Evolutionary conservation across 2,113 vertebrate genomes (phyloP).

Genomic region (Pseudopodoces humilis): DNA sequence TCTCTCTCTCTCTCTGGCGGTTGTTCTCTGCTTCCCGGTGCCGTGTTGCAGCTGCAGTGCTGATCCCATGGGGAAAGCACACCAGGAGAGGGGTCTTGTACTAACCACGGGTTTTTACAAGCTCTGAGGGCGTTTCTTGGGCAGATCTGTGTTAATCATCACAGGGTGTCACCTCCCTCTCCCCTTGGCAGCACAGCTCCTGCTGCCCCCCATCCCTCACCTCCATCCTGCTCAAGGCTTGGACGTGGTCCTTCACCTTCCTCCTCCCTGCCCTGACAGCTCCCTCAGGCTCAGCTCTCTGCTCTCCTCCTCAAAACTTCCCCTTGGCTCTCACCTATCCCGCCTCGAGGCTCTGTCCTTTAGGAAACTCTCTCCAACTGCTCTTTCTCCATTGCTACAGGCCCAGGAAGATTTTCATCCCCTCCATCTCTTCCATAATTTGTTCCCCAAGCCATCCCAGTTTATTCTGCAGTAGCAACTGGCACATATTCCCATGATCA

Average conservation of each 20-base stretch:
- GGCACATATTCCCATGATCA: accelerated
- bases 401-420: neutral
- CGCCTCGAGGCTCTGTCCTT: accelerated
- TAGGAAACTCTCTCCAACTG: neutral
- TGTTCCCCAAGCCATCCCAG: neutral
- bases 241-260: neutral
- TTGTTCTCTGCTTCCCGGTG: neutral
- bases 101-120: neutral
- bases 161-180: neutral
- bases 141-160: neutral
- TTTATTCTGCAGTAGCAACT: neutral
- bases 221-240: neutral
- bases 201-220: neutral
- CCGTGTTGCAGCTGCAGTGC: accelerated
- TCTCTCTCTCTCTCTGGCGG: accelerated
- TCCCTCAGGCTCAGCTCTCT: neutral
- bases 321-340: neutral
- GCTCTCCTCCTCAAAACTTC: neutral
- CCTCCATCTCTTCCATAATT: neutral
- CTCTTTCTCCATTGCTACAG: neutral
- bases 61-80: neutral
- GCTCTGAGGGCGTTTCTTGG: neutral
- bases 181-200: neutral
- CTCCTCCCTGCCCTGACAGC: neutral
- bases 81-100: neutral